Conservation (phyloP, 2,797 vertebrate genomes). For the Lagocephalus sceleratus region DNA sequence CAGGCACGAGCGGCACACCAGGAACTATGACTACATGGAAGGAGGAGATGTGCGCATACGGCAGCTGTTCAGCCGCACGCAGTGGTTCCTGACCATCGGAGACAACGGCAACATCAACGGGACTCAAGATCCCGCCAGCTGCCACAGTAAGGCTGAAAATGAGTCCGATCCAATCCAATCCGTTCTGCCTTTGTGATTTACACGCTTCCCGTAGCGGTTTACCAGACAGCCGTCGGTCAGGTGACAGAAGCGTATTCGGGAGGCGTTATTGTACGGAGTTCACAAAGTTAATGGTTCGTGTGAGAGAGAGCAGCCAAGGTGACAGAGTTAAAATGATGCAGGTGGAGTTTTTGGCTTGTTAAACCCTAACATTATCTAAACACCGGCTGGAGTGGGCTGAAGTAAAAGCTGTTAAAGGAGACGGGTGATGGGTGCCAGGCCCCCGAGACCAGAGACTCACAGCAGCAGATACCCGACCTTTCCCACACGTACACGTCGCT, state of each 20-base stretch:
- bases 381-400: slow-evolving; percentile 55
- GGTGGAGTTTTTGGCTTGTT: slow-evolving; percentile 57
- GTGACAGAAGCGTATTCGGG: slow-evolving; percentile 41
- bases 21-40: slow-evolving; percentile 99
- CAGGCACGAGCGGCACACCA: slow-evolving; percentile 92
- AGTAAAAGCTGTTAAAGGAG: slow-evolving; percentile 40
- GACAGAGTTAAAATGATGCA: slow-evolving; percentile 66
- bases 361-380: slow-evolving; percentile 58
- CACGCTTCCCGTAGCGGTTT: slow-evolving; percentile 19
- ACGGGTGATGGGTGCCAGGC: slow-evolving; percentile 14
- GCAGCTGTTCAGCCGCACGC: slow-evolving; percentile 95
- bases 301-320: slow-evolving; percentile 45
- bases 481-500: background rate
- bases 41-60: slow-evolving; percentile 96
- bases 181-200: background rate
- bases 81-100: slow-evolving; percentile 97
- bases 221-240: slow-evolving; percentile 21
- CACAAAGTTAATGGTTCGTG: slow-evolving; percentile 39
- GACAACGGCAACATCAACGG: slow-evolving; percentile 92
- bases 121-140: slow-evolving; percentile 92
- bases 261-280: slow-evolving; percentile 47
- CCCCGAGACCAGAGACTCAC: slow-evolving; percentile 17
- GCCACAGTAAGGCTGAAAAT: slow-evolving; percentile 87
- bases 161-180: background rate
- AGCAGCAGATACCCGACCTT: slow-evolving; percentile 8